These are phyloP conservation scores for Laupala kohalensis DNA, from an alignment of 1,140 invertebrate species.

Conservation along the genomic window DNA sequence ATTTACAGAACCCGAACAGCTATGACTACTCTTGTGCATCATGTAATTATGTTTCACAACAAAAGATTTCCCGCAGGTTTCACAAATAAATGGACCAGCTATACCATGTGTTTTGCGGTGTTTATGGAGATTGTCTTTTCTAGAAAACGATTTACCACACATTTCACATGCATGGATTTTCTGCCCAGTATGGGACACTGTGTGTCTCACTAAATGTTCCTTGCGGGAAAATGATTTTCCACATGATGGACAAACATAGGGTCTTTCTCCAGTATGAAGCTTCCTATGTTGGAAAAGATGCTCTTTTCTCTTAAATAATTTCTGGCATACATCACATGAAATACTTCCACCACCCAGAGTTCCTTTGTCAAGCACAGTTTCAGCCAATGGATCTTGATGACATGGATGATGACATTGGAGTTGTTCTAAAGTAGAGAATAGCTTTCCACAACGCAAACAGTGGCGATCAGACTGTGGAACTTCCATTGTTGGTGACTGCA, in stretches of 20 bases:
- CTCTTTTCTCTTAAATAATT: conserved; percentile 44
- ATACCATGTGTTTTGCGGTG: conserved; percentile 53
- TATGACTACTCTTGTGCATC: conserved; percentile 40
- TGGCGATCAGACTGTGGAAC: background rate
- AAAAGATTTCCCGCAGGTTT: conserved; percentile 57
- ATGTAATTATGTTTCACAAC: conserved; percentile 52
- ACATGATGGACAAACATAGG: conserved; percentile 53
- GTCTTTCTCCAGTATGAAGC: conserved; percentile 62
- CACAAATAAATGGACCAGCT: conserved; percentile 51
- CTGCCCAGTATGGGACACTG: conserved; percentile 58
- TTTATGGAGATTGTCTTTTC: conserved; percentile 62
- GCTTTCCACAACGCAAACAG: conserved; percentile 22
- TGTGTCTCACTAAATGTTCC: conserved; percentile 57
- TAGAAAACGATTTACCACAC: conserved; percentile 60
- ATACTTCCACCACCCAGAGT: conserved; percentile 25
- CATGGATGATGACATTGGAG: conserved; percentile 15
- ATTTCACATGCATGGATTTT: conserved; percentile 61
- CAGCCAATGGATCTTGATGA: background rate
- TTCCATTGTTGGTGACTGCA: conserved; percentile 3
- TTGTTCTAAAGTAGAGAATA: conserved; percentile 19
- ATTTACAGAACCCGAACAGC: conserved; percentile 18
- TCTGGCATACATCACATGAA: conserved; percentile 40
- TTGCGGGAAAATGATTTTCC: conserved; percentile 59
- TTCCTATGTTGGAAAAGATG: conserved; percentile 48
- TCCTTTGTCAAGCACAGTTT: conserved; percentile 5